Base-by-base conservation (phyloP, 2,888 invertebrate genomes). In the Argyra leucocephala region DNA sequence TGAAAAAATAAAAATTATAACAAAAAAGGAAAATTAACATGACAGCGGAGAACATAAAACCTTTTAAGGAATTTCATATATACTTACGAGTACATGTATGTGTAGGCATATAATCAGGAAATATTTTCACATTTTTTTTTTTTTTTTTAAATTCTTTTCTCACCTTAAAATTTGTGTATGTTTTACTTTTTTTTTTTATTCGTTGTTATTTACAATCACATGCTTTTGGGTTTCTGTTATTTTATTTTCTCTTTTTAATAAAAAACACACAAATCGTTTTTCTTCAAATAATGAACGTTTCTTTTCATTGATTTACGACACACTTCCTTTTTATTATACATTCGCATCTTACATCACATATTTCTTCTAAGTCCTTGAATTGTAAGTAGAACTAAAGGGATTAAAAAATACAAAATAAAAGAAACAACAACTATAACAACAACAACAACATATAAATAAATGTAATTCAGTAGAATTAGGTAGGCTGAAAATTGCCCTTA, bases 271-370 rank as follows among this genome's bases (percentile, higher is more conserved):
- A n/a, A 48, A 48, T 48, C 48, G 48, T 48, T 48, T 31, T 48
- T n/a, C 48, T 48, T 48, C n/a, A 48, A 48, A 48, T 15, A 48
- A 48, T 48, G 48, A 48, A 48, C 48, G n/a, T n/a, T 48, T 48
- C 31, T 31, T 48, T 48, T 48, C 48, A 48, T 48, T 48, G 48
- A 48, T 48, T 48, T 48, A 48, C 48, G 48, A 48, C 48, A 48
- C 48, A 48, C 18, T 48, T 48, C 18, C 48, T 48, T 26, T 26
- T 4, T 26, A 26, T 26, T 26, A 26, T 26, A 26, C 26, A 26
- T 26, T 26, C 26, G 4, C 26, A 26, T 26, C 7, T 26, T 26
- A n/a, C n/a, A n/a, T 26, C 7, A 26, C 26, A 37, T 37, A 37
- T 37, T 9, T 5, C 12, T 5, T 48, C 12, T 3, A 18, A 48